Percentiles rank a stretch among this genome's conserved stretches.
phyloP scores from a whole-genome alignment of 23 tunicate species.

The Ascidia mentula region DNA sequence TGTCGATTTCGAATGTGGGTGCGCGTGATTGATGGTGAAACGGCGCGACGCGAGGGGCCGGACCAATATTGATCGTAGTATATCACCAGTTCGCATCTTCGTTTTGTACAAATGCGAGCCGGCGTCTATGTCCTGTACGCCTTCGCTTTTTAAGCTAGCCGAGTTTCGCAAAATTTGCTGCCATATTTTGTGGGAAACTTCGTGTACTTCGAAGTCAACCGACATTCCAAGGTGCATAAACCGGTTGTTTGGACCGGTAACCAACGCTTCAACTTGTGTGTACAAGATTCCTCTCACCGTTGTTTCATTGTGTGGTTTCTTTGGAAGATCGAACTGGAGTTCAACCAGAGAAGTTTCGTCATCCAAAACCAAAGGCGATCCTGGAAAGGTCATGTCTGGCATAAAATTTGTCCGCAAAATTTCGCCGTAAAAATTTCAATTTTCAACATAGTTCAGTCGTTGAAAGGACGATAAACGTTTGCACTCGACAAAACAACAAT shows the following conservation, averaged over 20 bases:
- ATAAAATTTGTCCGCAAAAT: not conserved
- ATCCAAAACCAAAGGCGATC: not conserved
- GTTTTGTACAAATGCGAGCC: not conserved
- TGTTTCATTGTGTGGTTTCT: not conserved
- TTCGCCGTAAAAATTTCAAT: not conserved
- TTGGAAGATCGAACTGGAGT: slow-evolving; percentile 10
- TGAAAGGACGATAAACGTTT: not conserved
- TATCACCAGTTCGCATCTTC: not conserved
- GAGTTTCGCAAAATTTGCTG: not conserved
- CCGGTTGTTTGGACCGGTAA: not conserved
- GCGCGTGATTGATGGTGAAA: not conserved
- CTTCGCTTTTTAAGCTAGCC: not conserved
- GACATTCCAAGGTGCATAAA: not conserved
- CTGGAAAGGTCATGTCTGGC: not conserved
- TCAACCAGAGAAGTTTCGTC: slow-evolving; percentile 4
- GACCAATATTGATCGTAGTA: slow-evolving; percentile 1
- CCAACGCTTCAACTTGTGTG: not conserved
- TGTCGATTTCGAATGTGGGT: not conserved
- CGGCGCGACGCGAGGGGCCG: not conserved
- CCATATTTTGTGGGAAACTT: slow-evolving; percentile 3
- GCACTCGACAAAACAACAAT: not conserved
- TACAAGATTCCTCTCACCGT: not conserved
- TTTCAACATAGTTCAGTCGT: not conserved
- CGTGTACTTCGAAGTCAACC: slow-evolving; percentile 5
- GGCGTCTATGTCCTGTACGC: too few species aligned